Conservation (phyloP, 2,888 invertebrate species). For the Plebejus melissa region DNA sequence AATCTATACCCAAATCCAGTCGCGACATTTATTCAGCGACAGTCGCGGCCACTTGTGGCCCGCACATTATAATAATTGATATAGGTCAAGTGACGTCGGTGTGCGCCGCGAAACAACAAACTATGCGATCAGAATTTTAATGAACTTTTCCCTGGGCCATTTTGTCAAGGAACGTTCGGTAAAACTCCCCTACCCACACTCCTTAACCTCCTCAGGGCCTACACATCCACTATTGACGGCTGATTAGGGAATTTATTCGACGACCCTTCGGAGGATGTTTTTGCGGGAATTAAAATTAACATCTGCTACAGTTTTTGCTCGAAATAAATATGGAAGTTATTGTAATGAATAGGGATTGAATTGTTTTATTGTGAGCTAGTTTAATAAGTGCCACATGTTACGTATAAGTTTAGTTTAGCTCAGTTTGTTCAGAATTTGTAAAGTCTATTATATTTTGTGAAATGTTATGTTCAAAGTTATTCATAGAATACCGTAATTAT, state of each 20-base stretch:
- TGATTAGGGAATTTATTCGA: slow-evolving; percentile 1
- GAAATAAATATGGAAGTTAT: background rate
- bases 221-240: background rate
- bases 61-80: background rate
- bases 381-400: background rate
- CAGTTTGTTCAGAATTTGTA: background rate
- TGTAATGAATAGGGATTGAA: background rate
- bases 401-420: background rate
- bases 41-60: background rate
- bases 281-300: slow-evolving; percentile 6
- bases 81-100: slow-evolving; percentile 15
- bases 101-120: background rate
- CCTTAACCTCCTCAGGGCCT: background rate
- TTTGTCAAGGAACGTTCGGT: background rate
- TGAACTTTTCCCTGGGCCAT: background rate
- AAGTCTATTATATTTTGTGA: background rate
- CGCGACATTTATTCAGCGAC: background rate
- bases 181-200: background rate
- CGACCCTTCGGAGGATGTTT: background rate
- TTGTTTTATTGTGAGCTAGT: background rate
- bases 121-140: slow-evolving; percentile 15
- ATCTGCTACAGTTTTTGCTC: background rate
- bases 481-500: no score
- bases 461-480: no score
- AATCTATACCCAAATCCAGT: no score